Evolutionary conservation across 2,888 invertebrate species (phyloP).

Genomic region (Onthophagus sagittarius): DNA sequence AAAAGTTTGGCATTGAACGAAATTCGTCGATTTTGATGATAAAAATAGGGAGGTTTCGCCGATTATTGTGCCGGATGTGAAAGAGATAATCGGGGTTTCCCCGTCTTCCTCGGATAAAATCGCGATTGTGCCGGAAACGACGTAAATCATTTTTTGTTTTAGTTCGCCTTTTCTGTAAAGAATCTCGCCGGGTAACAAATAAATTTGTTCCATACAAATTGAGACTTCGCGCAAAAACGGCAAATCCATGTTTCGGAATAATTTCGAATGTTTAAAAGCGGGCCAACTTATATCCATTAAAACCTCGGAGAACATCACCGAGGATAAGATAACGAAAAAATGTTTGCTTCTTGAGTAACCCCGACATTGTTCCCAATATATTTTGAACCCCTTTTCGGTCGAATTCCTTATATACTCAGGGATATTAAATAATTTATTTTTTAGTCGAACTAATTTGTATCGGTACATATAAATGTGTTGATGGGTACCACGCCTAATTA

Average conservation of each 20-base stretch:
- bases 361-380: constrained; percentile 18
- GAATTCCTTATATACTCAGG: constrained; percentile 16
- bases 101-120: constrained; percentile 54
- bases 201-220: constrained; percentile 52
- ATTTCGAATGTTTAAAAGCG: constrained; percentile 22
- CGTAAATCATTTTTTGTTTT: constrained; percentile 52
- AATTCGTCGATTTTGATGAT: constrained; percentile 18
- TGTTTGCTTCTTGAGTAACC: constrained; percentile 16
- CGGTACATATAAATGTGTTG: constrained; percentile 16
- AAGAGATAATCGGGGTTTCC: constrained; percentile 55
- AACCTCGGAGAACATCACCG: constrained; percentile 16
- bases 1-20: constrained; percentile 20
- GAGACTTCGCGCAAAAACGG: constrained; percentile 53
- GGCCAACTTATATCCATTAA: constrained; percentile 22
- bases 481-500: constrained; percentile 3
- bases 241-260: constrained; percentile 32
- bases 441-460: neutral
- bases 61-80: constrained; percentile 52
- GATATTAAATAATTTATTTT: neutral
- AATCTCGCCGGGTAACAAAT: constrained; percentile 53
- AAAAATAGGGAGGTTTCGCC: constrained; percentile 52
- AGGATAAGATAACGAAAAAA: constrained; percentile 15
- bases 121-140: constrained; percentile 53
- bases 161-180: constrained; percentile 53
- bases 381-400: constrained; percentile 9